These are phyloP conservation scores for Rhynchophorus ferrugineus DNA, from an alignment of 1,140 invertebrate species.

Conservation along the genomic window DNA sequence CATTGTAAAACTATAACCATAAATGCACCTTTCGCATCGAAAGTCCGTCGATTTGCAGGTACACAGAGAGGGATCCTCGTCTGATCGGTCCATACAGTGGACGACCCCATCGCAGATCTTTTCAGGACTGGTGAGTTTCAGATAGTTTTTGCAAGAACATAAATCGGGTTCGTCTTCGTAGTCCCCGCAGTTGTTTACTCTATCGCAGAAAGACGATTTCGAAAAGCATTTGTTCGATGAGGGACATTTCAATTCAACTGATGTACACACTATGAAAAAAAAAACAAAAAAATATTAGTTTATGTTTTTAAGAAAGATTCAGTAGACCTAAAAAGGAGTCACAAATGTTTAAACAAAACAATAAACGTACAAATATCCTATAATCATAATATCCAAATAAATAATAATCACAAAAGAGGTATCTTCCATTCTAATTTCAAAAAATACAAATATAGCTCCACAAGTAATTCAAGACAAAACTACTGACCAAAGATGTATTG, in stretches of 20 bases:
- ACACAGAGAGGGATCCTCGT: slow-evolving; percentile 62
- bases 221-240: slow-evolving; percentile 56
- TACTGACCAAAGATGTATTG: too few species aligned
- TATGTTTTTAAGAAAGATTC: too few species aligned
- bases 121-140: slow-evolving; percentile 54
- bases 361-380: too few species aligned
- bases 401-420: too few species aligned
- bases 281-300: background rate
- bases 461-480: too few species aligned
- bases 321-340: too few species aligned
- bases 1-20: background rate
- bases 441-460: too few species aligned
- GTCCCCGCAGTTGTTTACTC: slow-evolving; percentile 59
- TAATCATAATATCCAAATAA: too few species aligned
- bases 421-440: too few species aligned
- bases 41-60: slow-evolving; percentile 49
- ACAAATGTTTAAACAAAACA: too few species aligned
- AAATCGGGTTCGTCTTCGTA: slow-evolving; percentile 60
- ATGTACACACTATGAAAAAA: slow-evolving; percentile 46
- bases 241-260: slow-evolving; percentile 54
- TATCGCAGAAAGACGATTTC: slow-evolving; percentile 61
- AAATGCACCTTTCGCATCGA: slow-evolving; percentile 44
- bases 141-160: slow-evolving; percentile 59
- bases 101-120: slow-evolving; percentile 69
- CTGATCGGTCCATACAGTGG: slow-evolving; percentile 71